phyloP scores from a whole-genome alignment of 2,113 vertebrate species.

The Phoxinus phoxinus region DNA sequence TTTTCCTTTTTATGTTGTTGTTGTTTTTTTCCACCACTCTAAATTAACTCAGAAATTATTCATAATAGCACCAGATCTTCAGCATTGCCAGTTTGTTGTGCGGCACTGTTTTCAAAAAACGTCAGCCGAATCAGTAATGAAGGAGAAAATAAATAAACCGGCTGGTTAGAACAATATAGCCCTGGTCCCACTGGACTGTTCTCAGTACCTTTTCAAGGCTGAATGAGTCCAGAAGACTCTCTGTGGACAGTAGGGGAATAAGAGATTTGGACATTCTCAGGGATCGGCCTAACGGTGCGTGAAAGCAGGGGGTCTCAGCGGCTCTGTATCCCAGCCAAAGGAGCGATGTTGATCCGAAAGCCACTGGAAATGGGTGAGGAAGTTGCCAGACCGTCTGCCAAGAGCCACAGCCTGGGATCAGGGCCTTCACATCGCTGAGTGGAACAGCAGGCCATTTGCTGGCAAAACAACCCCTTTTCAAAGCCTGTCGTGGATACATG shows the following conservation, averaged over 20 bases:
- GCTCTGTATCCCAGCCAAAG: slow-evolving; percentile 60
- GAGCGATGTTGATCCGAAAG: slow-evolving; percentile 39
- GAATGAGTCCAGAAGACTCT: slow-evolving; percentile 50
- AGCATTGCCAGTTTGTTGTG: slow-evolving; percentile 17
- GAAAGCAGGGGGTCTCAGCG: slow-evolving; percentile 67
- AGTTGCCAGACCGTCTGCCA: slow-evolving; percentile 59
- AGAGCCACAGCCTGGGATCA: slow-evolving; percentile 55
- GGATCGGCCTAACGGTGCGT: slow-evolving; percentile 69
- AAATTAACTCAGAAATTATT: slow-evolving; percentile 31
- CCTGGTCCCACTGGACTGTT: background rate
- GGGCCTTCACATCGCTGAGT: slow-evolving; percentile 58
- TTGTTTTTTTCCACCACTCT: background rate
- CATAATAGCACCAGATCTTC: slow-evolving; percentile 33
- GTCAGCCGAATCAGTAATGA: slow-evolving; percentile 22
- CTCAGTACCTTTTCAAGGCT: slow-evolving; percentile 24
- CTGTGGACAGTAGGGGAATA: slow-evolving; percentile 50
- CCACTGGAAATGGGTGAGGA: slow-evolving; percentile 19
- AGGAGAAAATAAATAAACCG: slow-evolving; percentile 32
- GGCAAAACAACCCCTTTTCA: slow-evolving; percentile 49
- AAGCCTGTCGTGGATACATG: slow-evolving; percentile 37
- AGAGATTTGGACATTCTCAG: slow-evolving; percentile 49
- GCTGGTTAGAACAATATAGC: slow-evolving; percentile 50
- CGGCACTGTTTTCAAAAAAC: background rate
- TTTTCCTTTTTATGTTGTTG: too few relatives aligned
- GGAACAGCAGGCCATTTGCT: slow-evolving; percentile 58